phyloP scores from a whole-genome alignment of 2,113 vertebrate genomes.

The Promerops cafer region DNA sequence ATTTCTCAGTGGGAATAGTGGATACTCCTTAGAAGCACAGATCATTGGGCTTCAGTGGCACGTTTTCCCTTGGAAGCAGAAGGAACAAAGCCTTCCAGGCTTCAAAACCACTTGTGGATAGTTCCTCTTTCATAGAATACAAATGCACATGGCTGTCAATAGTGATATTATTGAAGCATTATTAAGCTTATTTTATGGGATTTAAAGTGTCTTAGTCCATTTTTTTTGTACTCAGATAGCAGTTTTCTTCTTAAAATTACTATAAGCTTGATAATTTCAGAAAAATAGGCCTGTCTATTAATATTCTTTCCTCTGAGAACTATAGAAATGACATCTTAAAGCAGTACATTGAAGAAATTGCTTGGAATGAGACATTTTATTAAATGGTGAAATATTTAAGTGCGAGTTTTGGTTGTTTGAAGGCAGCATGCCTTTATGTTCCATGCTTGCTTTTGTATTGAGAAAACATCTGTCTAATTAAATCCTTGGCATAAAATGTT shows the following conservation, averaged over 20 bases:
- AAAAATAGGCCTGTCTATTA: background rate
- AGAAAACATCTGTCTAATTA: slow-evolving; percentile 48
- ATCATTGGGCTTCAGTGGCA: background rate
- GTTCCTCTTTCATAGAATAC: background rate
- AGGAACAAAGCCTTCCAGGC: slow-evolving; percentile 1
- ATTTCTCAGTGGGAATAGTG: background rate
- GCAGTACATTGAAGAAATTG: background rate
- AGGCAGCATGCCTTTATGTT: background rate
- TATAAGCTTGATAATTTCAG: background rate
- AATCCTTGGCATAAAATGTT: slow-evolving; percentile 29
- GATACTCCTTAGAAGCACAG: background rate
- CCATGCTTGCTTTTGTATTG: background rate
- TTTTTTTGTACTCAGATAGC: background rate
- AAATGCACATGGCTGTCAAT: background rate
- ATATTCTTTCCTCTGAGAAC: background rate
- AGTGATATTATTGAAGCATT: background rate
- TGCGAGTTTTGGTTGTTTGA: background rate
- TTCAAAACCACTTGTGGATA: background rate
- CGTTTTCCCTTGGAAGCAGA: background rate
- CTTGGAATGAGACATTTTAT: background rate
- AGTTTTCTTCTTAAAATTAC: background rate
- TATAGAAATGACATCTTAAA: background rate
- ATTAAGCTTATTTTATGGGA: background rate
- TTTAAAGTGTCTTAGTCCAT: background rate
- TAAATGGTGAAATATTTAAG: background rate